Conservation (phyloP, 2,797 vertebrate genomes). For the Manis crassicaudata region DNA sequence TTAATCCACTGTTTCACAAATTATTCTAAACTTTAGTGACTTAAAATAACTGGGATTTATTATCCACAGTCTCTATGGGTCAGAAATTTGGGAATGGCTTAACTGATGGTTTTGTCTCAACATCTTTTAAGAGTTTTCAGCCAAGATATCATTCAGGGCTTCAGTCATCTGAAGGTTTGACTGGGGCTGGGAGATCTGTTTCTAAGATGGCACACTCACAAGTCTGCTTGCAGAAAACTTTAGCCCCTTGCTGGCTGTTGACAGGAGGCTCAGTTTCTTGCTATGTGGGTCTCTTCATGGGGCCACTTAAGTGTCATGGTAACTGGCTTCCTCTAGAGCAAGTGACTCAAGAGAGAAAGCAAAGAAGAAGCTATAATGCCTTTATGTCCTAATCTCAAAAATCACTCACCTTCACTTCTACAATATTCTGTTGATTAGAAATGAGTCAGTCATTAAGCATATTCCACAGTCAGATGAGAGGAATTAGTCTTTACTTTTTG, state of each 20-base stretch:
- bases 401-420: neutral
- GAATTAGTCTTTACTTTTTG: neutral
- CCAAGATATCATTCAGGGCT: neutral
- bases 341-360: neutral
- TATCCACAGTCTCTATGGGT: neutral
- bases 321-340: neutral
- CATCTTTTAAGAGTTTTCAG: neutral
- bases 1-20: neutral
- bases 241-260: neutral
- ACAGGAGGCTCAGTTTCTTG: neutral
- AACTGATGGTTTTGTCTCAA: neutral
- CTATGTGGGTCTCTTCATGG: neutral
- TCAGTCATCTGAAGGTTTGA: neutral
- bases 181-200: too few relatives aligned
- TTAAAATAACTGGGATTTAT: neutral
- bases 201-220: neutral
- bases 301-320: neutral
- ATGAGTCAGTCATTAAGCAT: neutral
- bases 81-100: neutral
- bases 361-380: neutral
- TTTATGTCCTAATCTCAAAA: neutral
- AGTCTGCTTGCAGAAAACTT: neutral
- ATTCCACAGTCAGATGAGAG: neutral
- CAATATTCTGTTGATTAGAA: neutral
- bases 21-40: neutral